Base-by-base conservation (phyloP, 2,888 invertebrate species). In the Polylopha cassiicola region DNA sequence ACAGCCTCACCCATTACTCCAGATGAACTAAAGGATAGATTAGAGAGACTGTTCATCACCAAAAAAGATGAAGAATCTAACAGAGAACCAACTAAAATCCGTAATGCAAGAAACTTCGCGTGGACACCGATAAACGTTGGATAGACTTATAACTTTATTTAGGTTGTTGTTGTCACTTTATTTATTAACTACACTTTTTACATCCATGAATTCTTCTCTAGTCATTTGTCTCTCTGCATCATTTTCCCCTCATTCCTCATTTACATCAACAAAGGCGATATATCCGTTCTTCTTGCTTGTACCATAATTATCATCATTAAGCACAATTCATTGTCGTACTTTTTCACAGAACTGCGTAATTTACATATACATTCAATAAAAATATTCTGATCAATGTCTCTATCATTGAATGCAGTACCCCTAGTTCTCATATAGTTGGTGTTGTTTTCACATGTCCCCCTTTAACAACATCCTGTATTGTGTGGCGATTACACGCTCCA, bases 21-120 rank as follows among this genome's bases (percentile, higher is more conserved):
- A 0, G 81, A 76, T n/a, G 88, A 89, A 54, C 61, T 86, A 0
- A 69, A 81, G 30, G 84, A 86, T 21, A 71, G 89, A 43, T 66
- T 87, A 24, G 78, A 84, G 46, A 75, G 81, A 47, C 63, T 89
- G 0, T 86, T 86, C 22, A 66, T 85, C 7, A 81, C 86, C 0
- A 86, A 86, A 37, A 82, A 85, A 37, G 63, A 59, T 7, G 47
- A 39, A 1, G 73, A 73, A 3, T 47, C 58, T 2, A 61, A 54
- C 14, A 47, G 31, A 33, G 46, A 50, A 16, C 44, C 46, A 6
- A 20, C 41, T 3, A 80, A 74, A 43, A 59, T 72, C 0, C 65
- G 82, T n/a, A 78, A 76, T 13, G 76, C 72, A 0, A 76, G 85
- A 21, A 76, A 68, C 38, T 85, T 76, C 21, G 76, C 76, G 10